Percentiles rank a stretch among this genome's conserved stretches.
Evolutionary conservation across 2,113 vertebrate genomes (phyloP).

Genomic region (Caranx melampygus): DNA sequence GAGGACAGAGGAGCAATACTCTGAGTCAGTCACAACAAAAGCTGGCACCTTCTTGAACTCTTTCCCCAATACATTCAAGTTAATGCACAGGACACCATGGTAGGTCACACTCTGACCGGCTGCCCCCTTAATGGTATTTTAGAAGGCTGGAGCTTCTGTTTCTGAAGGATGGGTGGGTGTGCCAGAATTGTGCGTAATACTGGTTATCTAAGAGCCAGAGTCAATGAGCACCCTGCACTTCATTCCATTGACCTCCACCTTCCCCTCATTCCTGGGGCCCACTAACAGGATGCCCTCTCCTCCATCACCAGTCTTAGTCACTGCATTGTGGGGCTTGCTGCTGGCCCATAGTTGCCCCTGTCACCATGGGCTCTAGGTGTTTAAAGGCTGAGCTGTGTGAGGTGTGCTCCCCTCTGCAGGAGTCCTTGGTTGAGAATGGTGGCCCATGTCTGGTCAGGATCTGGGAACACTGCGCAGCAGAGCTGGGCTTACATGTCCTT

Average conservation of each 20-base stretch:
- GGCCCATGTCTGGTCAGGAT: background rate
- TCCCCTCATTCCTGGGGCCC: constrained; percentile 38
- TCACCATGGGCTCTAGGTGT: constrained; percentile 18
- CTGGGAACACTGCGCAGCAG: background rate
- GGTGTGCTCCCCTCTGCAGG: background rate
- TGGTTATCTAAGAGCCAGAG: constrained; percentile 30
- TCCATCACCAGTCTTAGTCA: background rate
- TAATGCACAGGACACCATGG: constrained; percentile 14
- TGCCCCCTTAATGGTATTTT: too few relatives aligned
- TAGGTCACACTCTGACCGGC: background rate
- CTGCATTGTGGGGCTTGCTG: constrained; percentile 5
- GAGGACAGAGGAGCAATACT: constrained; percentile 7
- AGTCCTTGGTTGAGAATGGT: background rate
- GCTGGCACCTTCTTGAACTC: constrained; percentile 1
- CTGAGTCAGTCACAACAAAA: constrained; percentile 31
- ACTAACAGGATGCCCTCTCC: constrained; percentile 1
- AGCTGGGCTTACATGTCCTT: constrained; percentile 15
- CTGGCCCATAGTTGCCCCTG: constrained; percentile 24
- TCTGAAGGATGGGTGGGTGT: constrained; percentile 1
- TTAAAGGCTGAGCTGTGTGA: constrained; percentile 26
- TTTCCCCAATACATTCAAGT: background rate
- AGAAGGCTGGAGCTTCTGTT: too few relatives aligned
- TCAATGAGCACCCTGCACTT: constrained; percentile 40
- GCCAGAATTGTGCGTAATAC: constrained; percentile 14
- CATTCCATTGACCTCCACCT: constrained; percentile 26